Evolutionary conservation across 2,113 vertebrate genomes (phyloP).

Genomic region (Rattus rattus): DNA sequence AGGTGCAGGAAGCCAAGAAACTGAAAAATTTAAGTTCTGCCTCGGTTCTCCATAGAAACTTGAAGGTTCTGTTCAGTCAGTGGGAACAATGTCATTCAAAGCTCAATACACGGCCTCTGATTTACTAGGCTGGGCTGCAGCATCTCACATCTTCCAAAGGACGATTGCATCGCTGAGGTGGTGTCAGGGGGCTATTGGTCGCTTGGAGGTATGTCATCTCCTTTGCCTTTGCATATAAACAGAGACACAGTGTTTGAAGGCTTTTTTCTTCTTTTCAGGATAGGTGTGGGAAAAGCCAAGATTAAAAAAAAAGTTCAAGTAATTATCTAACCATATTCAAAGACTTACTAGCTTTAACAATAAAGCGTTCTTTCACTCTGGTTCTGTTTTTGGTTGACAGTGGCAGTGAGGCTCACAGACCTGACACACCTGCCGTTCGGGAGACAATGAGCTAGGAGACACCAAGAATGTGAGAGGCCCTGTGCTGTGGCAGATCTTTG

Average conservation of each 20-base stretch:
- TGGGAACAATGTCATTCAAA: conserved; percentile 52
- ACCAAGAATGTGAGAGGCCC: not conserved
- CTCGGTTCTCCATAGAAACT: conserved; percentile 63
- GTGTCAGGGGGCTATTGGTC: not conserved
- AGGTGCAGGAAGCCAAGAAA: conserved; percentile 66
- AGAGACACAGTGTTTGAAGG: not conserved
- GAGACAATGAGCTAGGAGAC: not conserved
- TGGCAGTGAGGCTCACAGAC: not conserved
- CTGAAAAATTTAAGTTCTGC: conserved; percentile 59
- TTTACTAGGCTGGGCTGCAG: not conserved
- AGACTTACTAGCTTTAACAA: not conserved
- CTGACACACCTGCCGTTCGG: not conserved
- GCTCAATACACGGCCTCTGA: conserved; percentile 11
- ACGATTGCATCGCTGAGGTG: not conserved
- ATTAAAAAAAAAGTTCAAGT: not conserved
- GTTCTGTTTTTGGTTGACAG: not conserved
- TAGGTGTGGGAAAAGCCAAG: conserved; percentile 26
- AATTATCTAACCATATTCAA: not conserved
- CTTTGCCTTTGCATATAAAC: not conserved
- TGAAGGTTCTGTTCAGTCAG: conserved; percentile 24
- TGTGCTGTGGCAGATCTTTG: accelerated
- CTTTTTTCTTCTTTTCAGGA: not conserved
- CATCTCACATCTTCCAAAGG: not conserved
- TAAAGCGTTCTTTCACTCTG: not conserved
- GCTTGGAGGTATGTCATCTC: not conserved